phyloP scores from a whole-genome alignment of 2,113 vertebrate species.

The Dasyornis broadbenti region DNA sequence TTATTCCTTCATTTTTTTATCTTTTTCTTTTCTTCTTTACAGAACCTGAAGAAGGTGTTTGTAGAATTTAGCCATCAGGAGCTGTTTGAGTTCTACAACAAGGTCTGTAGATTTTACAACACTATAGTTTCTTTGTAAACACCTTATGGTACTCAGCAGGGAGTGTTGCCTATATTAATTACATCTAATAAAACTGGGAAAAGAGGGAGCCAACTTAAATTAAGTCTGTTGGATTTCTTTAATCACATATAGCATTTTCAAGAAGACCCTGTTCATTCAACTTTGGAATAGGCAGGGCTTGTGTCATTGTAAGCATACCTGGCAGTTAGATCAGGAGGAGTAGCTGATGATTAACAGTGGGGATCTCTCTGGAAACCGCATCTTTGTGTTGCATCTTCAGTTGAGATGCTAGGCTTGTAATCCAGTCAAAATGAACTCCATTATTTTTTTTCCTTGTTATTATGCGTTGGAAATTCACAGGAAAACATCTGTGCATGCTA shows the following conservation, averaged over 20 bases:
- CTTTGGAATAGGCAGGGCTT: neutral
- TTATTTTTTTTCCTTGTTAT: constrained; percentile 15
- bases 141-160: constrained; percentile 44
- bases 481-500: constrained; percentile 45
- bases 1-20: neutral
- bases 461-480: constrained; percentile 32
- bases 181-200: constrained; percentile 30
- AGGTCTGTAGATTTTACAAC: constrained; percentile 77
- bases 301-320: neutral
- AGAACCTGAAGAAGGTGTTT: constrained; percentile 87
- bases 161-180: constrained; percentile 16
- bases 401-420: neutral
- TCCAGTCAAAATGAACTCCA: neutral
- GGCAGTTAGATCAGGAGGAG: neutral
- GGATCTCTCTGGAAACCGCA: neutral
- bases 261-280: neutral
- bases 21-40: constrained; percentile 15
- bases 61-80: constrained; percentile 91
- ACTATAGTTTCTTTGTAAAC: constrained; percentile 47
- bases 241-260: constrained; percentile 8
- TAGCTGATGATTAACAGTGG: neutral
- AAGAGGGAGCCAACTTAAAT: constrained; percentile 31
- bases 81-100: constrained; percentile 94
- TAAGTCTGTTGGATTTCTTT: neutral
- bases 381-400: neutral